These are phyloP conservation scores for Huso huso DNA, from an alignment of 2,797 vertebrate genomes.

Conservation along the genomic window DNA sequence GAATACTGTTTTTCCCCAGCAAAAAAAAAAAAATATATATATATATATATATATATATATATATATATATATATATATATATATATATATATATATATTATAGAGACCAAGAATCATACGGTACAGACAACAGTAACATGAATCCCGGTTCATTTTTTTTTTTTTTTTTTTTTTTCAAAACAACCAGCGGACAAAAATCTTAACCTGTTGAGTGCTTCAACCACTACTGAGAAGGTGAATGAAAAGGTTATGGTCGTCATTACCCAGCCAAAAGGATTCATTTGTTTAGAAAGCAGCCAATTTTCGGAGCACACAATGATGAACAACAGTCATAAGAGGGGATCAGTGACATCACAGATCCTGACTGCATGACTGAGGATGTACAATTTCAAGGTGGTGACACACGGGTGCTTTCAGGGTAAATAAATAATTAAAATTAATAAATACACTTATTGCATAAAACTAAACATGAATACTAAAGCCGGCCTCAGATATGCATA, in stretches of 20 bases:
- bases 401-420: slow-evolving; percentile 17
- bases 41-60: no score
- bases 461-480: no score
- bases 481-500: no score
- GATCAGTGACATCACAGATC: slow-evolving; percentile 4
- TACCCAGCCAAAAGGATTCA: slow-evolving; percentile 17
- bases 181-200: neutral
- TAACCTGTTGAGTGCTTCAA: slow-evolving; percentile 16
- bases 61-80: no score
- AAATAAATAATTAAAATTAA: slow-evolving; percentile 8
- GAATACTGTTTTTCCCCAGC: neutral
- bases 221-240: slow-evolving; percentile 16
- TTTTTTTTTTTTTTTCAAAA: no score
- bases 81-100: no score
- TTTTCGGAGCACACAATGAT: slow-evolving; percentile 14
- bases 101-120: no score
- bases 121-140: no score
- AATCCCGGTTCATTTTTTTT: no score
- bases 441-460: no score
- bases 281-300: slow-evolving; percentile 10
- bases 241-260: slow-evolving; percentile 13
- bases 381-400: slow-evolving; percentile 9
- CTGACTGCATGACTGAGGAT: no score
- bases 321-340: slow-evolving; percentile 9
- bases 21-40: no score